Conservation (phyloP, 1,140 invertebrate genomes). For the Sycophaga agraensis region DNA sequence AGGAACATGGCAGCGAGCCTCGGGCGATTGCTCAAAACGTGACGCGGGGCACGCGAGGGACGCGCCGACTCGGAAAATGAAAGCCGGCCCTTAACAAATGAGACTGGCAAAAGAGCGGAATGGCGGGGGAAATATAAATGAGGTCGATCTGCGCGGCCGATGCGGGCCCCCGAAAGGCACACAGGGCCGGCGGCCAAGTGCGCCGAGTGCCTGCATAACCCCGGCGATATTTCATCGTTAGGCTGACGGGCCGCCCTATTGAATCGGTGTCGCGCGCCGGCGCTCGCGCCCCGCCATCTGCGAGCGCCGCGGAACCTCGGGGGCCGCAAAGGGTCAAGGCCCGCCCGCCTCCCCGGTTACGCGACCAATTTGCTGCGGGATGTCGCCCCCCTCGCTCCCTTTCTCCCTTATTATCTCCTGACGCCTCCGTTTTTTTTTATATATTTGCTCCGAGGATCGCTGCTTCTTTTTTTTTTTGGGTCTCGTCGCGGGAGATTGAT, state of each 20-base stretch:
- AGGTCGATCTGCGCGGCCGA: too few species aligned
- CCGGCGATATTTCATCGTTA: constrained; percentile 62
- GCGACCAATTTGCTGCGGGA: background rate
- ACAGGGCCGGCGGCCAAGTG: too few species aligned
- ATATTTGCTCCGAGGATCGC: background rate
- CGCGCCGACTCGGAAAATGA: too few species aligned
- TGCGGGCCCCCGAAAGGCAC: too few species aligned
- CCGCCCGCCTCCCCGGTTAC: too few species aligned
- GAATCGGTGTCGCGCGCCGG: constrained; percentile 33
- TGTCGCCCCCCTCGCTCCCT: background rate
- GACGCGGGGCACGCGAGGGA: too few species aligned
- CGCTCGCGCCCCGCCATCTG: constrained; percentile 45
- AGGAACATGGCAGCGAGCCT: too few species aligned
- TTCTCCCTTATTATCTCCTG: too few species aligned
- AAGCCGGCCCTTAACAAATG: background rate
- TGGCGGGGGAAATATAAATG: constrained; percentile 36
- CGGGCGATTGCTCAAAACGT: too few species aligned
- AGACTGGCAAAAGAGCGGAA: background rate
- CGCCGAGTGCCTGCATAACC: too few species aligned
- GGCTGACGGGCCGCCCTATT: constrained; percentile 44
- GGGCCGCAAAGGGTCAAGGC: constrained; percentile 7
- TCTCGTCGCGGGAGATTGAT: too few species aligned
- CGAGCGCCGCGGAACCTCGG: constrained; percentile 10
- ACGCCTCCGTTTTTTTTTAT: too few species aligned
- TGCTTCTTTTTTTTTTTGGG: background rate